Evolutionary conservation across 2,113 vertebrate species (phyloP).

Genomic region (Lamprotornis superbus): DNA sequence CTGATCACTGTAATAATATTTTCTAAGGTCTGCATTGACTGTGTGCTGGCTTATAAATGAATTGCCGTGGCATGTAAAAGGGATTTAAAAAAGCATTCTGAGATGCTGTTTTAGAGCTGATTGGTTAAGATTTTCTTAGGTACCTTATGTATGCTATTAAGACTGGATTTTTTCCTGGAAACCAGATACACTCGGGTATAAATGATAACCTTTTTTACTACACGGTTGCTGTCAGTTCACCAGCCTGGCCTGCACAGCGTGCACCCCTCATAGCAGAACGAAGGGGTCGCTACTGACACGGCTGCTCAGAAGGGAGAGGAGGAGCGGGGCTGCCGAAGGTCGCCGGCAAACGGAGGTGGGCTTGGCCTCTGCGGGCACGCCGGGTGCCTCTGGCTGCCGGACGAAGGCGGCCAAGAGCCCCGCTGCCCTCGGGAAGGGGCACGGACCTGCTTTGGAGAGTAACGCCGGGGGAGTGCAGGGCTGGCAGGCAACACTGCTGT

Average conservation of each 20-base stretch:
- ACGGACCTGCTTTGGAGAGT: not conserved
- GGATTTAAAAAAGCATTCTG: not conserved
- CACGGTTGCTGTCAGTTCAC: fast-evolving
- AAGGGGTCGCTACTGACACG: fast-evolving
- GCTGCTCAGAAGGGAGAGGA: not conserved
- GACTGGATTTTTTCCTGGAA: not conserved
- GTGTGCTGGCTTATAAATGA: not conserved
- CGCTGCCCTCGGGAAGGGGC: not conserved
- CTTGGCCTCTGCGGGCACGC: no score
- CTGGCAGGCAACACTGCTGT: fast-evolving
- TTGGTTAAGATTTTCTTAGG: not conserved
- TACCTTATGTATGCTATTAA: not conserved
- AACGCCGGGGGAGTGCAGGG: fast-evolving
- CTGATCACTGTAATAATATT: not conserved
- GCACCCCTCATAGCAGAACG: fast-evolving
- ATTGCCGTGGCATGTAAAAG: not conserved
- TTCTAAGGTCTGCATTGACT: not conserved
- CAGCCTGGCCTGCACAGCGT: fast-evolving
- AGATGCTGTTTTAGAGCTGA: not conserved
- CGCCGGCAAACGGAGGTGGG: fast-evolving
- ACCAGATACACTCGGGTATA: not conserved
- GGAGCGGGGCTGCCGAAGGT: not conserved
- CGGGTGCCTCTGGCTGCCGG: not conserved
- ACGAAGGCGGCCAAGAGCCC: fast-evolving
- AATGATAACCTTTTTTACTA: not conserved